phyloP scores from a whole-genome alignment of 2,797 vertebrate species.

The Capromys pilorides region DNA sequence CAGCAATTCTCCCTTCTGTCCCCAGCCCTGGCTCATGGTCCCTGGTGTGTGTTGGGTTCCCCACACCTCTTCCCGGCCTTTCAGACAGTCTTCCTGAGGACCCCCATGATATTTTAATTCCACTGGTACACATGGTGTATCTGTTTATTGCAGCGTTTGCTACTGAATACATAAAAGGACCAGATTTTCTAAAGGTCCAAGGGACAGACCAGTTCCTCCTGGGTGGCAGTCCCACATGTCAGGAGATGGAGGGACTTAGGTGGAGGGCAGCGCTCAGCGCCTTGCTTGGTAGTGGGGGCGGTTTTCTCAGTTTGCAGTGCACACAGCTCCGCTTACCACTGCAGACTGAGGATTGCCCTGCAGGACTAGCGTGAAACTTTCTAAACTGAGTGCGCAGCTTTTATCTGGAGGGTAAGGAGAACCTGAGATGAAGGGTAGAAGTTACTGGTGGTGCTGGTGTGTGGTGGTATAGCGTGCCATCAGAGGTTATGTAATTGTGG shows the following conservation, averaged over 20 bases:
- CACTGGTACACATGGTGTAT: fast-evolving
- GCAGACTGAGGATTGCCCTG: background rate
- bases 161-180: background rate
- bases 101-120: background rate
- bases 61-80: background rate
- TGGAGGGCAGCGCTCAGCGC: fast-evolving
- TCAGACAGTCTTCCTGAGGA: background rate
- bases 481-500: background rate
- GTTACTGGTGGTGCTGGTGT: no score
- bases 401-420: background rate
- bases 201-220: background rate
- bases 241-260: fast-evolving
- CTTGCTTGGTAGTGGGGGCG: no score
- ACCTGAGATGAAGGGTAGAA: background rate
- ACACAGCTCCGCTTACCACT: background rate
- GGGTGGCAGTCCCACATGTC: fast-evolving
- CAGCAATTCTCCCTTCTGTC: background rate
- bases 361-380: background rate
- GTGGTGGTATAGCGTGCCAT: fast-evolving
- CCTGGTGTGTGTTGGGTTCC: background rate
- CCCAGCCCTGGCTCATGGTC: background rate
- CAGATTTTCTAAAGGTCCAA: background rate
- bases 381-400: background rate
- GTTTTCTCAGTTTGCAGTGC: background rate
- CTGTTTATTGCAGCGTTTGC: background rate